Base-by-base conservation (phyloP, 2,113 vertebrate species). In the Upupa epops region DNA sequence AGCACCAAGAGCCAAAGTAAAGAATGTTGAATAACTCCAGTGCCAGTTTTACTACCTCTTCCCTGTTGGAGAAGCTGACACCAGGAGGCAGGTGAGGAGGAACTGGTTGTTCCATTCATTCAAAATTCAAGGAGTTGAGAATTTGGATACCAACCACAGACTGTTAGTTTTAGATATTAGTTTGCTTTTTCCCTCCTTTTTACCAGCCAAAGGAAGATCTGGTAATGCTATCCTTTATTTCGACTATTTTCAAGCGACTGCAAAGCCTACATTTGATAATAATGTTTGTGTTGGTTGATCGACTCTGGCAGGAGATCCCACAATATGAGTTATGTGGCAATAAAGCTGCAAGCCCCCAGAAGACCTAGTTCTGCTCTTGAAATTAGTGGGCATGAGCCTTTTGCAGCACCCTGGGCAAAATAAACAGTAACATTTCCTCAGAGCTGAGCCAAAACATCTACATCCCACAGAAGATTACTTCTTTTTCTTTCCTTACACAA, bases 1-100 rank as follows among this genome's bases (percentile, higher is more conserved):
- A 68, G 15, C 5, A 3, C 0, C 0, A 0, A 7, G 34, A 89
- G 29, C 21, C 24, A 63, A 69, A 20, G 34, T 31, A 19, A 59
- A 68, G 54, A 9, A 46, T 9, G 3, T 36, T 11, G 17, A 4
- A 6, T 22, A 18, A 11, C 20, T 26, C 24, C 19, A 49, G 1
- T 1, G 17, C 26, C 76, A n/a, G 37, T 21, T 91, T 85, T 83
- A 37, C 72, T 77, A 4, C 18, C 18, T 71, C 66, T 65, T 68
- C 29, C 26, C 9, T 59, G 45, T 66, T 37, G 22, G 45, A 68
- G 15, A 5, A 68, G 25, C 40, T 89, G 64, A 21, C n/a, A 52
- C 13, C 13, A 4, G 17, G 14, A 83, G 13, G 17, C 2, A 36
- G 58, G 36, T 29, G 10, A 70, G 49, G 31, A 76, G 46, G 55